Evolutionary conservation across 2,888 invertebrate genomes (phyloP).

Genomic region (Epinotia ramella): DNA sequence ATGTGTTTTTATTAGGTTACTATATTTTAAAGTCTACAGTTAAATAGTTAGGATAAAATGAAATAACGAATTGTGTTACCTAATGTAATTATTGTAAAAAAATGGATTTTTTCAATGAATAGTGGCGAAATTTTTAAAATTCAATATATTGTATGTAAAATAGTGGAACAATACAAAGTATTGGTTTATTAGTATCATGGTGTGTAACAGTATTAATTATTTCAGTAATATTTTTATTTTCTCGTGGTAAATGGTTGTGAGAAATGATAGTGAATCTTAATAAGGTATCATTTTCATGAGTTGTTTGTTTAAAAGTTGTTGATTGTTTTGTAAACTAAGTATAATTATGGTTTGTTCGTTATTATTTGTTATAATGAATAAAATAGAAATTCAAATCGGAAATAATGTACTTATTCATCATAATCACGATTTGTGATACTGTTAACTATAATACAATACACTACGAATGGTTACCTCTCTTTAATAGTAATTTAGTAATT

Average conservation of each 20-base stretch:
- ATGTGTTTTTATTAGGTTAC: constrained; percentile 40
- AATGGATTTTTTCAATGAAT: constrained; percentile 60
- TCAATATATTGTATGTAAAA: constrained; percentile 33
- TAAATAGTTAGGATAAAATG: constrained; percentile 62
- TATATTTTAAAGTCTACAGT: constrained; percentile 46
- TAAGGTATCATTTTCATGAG: constrained; percentile 33
- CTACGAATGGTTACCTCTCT: constrained; percentile 30
- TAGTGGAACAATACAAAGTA: constrained; percentile 44
- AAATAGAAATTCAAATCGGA: constrained; percentile 46
- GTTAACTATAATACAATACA: constrained; percentile 43
- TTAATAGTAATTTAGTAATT: no score
- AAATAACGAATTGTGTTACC: constrained; percentile 60
- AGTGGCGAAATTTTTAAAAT: constrained; percentile 44
- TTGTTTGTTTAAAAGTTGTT: background rate
- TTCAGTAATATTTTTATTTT: constrained; percentile 49
- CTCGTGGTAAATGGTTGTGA: constrained; percentile 71
- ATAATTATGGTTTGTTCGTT: background rate
- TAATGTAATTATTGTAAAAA: constrained; percentile 59
- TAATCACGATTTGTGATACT: constrained; percentile 71
- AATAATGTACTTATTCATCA: constrained; percentile 55
- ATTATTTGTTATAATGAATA: constrained; percentile 18
- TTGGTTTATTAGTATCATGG: constrained; percentile 39
- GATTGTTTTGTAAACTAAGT: background rate
- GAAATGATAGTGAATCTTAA: constrained; percentile 55
- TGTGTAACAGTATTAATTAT: constrained; percentile 45